Base-by-base conservation (phyloP, 2,888 invertebrate genomes). In the Anthophora plumipes region DNA sequence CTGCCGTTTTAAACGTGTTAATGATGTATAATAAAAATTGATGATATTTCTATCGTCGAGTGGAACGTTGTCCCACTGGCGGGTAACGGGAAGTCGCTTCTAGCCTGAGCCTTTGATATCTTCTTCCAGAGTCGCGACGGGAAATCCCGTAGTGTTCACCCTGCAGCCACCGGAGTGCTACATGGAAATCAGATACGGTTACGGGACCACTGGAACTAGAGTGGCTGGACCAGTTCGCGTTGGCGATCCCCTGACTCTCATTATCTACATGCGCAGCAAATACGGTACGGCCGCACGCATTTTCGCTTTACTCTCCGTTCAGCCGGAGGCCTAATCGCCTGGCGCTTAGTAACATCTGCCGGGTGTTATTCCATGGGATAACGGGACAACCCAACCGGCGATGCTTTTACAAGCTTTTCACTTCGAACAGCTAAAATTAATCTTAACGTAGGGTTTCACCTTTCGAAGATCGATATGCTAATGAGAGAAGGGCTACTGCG, bases 261-360 rank as follows among this genome's bases (percentile, higher is more conserved):
- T 98, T 85, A 98, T 98, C 90, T 98, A 98, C 92, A 98, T 98
- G 98, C 95, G 98, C 89, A 98, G 98, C 93, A 97, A 98, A 95
- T 98, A 98, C 93, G 98, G 98, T 98, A 93, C 94, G 94, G 77
- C 82, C 63, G 66, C 73, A 80, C 60, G 55, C 70, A 72, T 85
- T 87, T 87, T 85, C 78, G 63, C 71, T 63, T 57, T 17, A 22
- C 68, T 59, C 54, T 50, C 17, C 22, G 22, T 37, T 20, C 6
- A 17, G 17, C 50, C 63, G 41, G 20, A 52, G 59, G 55, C 50
- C 57, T 82, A 79, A 87, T 82, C 78, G 68, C 63, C 55, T 31
- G 70, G 72, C 83, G 83, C 67, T 55, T 63, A 55, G 68, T 74
- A 73, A 69, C 81, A 71, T 83, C 74, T 70, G 72, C 41, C 77